Base-by-base conservation (phyloP, 2,888 invertebrate species). In the Hymenopus coronatus region DNA sequence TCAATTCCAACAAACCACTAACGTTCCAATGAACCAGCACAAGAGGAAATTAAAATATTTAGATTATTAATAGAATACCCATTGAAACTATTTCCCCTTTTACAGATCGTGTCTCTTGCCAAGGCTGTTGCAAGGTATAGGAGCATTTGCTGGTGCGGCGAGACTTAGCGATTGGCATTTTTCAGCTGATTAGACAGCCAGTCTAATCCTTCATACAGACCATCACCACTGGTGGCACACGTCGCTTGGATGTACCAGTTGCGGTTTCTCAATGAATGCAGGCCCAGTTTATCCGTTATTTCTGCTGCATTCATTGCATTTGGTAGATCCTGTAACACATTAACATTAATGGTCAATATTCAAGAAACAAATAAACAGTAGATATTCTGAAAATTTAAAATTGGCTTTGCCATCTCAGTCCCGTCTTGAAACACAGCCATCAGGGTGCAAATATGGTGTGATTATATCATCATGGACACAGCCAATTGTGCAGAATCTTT, bases 221-320 rank as follows among this genome's bases (percentile, higher is more conserved):
- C 99, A 94, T 99, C 99, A 91, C 99, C 99, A 93, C 98, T 98
- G 92, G 99, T 99, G 94, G 99, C 99, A 95, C 99, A 99, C 93
- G 98, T 98, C 93, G 98, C 98, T 94, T 98, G 98, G 93, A 98
- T 98, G 95, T 98, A 98, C 98, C 98, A 98, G 94, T 98, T 98
- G 94, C 99, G 97, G 95, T 99, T 99, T 94, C 99, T 97, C 94
- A 99, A 95, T 93, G 98, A 98, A 94, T 99, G 99, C 94, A 99
- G 96, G 91, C 99, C 99, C 93, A 99, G 95, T 96, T 99, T 99
- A 95, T 99, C 99, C 92, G 99, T 99, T 92, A 99, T 99, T 95
- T 99, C 99, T 91, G 99, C 99, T 91, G 99, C 99, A 94, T 99
- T 99, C 99, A 99, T 99, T 92, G 99, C 99, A 94, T 99, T 99